Evolutionary conservation across 2,888 invertebrate genomes (phyloP).

Genomic region (Hemistola chrysoprasaria): DNA sequence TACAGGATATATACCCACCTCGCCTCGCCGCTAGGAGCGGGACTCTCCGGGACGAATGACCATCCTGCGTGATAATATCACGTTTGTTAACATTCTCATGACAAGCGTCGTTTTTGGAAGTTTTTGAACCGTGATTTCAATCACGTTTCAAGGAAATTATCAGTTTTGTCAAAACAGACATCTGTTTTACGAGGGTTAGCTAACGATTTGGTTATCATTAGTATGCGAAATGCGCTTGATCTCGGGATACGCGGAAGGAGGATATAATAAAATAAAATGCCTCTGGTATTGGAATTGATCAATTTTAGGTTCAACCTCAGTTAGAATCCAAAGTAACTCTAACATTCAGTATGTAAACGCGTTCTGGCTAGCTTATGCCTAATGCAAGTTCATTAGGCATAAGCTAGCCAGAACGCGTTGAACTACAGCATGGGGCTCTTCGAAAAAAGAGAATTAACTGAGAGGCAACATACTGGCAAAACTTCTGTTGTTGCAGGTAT

Average conservation of each 20-base stretch:
- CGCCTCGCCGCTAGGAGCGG: slow-evolving; percentile 46
- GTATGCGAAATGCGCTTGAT: slow-evolving; percentile 23
- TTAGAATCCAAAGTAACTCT: no score
- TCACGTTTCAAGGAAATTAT: background rate
- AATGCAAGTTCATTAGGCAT: no score
- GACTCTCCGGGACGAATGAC: slow-evolving; percentile 49
- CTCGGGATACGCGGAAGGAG: slow-evolving; percentile 14
- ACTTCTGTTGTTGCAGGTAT: no score
- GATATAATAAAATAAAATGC: slow-evolving; percentile 30
- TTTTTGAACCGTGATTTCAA: background rate
- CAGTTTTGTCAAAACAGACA: slow-evolving; percentile 1
- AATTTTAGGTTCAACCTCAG: no score
- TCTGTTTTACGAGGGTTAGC: slow-evolving; percentile 8
- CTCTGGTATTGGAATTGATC: no score
- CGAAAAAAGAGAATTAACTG: no score
- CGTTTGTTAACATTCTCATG: slow-evolving; percentile 41
- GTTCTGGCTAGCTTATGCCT: no score
- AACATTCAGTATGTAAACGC: no score
- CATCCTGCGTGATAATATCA: slow-evolving; percentile 54
- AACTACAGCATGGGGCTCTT: no score
- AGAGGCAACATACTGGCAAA: no score
- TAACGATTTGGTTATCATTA: slow-evolving; percentile 22
- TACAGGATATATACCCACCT: slow-evolving; percentile 67
- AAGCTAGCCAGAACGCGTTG: no score
- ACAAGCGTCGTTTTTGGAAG: no score